phyloP scores from a whole-genome alignment of 2,888 invertebrate species.

The Piscicola geometra region DNA sequence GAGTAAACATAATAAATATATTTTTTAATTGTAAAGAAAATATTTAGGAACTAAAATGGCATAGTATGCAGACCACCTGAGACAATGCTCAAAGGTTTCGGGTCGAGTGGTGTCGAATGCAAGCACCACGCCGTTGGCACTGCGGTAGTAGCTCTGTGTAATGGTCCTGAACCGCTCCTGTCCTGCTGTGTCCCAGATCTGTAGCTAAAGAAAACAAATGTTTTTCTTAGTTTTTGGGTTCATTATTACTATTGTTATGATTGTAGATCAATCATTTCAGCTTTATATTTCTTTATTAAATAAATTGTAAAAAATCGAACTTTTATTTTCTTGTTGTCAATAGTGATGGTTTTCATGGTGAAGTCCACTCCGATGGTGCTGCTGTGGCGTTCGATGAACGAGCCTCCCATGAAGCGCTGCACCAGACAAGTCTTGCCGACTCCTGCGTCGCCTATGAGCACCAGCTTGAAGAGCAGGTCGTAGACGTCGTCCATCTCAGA shows the following conservation, averaged over 20 bases:
- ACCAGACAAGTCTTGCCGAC: constrained; percentile 84
- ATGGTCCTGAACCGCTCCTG: constrained; percentile 93
- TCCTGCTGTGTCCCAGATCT: constrained; percentile 96
- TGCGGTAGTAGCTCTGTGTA: constrained; percentile 92
- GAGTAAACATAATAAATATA: no score
- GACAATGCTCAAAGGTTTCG: constrained; percentile 78
- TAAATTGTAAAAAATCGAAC: constrained; percentile 57
- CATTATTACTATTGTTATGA: no score
- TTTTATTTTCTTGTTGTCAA: constrained; percentile 91
- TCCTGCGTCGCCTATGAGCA: constrained; percentile 70
- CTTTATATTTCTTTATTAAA: no score
- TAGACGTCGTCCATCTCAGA: constrained; percentile 62
- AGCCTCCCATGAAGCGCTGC: constrained; percentile 89
- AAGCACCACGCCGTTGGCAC: constrained; percentile 92
- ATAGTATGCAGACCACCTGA: no score
- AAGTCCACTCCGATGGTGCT: constrained; percentile 97
- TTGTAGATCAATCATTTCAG: no score
- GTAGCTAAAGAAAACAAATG: constrained; percentile 72
- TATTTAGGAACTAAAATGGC: no score
- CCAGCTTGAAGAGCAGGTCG: constrained; percentile 91
- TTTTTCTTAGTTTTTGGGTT: no score
- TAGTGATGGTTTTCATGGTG: constrained; percentile 91
- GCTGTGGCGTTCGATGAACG: constrained; percentile 83
- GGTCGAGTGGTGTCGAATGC: constrained; percentile 93
- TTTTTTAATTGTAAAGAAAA: no score